Percentiles rank a stretch among this genome's conserved stretches.
Conservation (phyloP, 2,797 vertebrate species). For the Selene dorsalis region DNA sequence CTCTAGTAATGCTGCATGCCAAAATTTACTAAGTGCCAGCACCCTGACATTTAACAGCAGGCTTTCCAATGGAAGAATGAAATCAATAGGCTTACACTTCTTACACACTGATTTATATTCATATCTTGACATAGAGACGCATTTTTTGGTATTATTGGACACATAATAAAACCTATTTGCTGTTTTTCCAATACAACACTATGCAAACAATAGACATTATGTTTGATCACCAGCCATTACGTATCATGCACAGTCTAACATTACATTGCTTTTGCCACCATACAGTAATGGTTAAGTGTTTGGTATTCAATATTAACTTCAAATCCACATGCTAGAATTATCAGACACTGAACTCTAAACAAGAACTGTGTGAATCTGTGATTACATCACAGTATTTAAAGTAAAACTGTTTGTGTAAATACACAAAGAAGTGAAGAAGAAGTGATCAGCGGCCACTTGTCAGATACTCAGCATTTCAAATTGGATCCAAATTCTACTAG, state of each 20-base stretch:
- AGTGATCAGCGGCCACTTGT: background rate
- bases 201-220: constrained; percentile 32
- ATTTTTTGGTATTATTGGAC: constrained; percentile 53
- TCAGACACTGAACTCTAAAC: background rate
- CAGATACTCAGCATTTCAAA: background rate
- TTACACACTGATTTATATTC: constrained; percentile 61
- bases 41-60: constrained; percentile 57
- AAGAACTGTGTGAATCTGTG: background rate
- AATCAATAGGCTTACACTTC: constrained; percentile 69
- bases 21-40: constrained; percentile 64
- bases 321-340: background rate
- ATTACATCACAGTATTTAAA: background rate
- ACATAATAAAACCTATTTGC: constrained; percentile 33
- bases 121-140: constrained; percentile 62
- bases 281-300: background rate
- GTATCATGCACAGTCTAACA: constrained; percentile 8
- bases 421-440: background rate
- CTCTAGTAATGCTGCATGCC: constrained; percentile 31
- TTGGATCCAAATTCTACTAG: background rate
- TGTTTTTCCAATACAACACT: constrained; percentile 22
- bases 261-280: background rate
- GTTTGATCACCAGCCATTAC: constrained; percentile 31
- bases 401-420: background rate
- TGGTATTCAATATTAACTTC: constrained; percentile 13
- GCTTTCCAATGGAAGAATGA: constrained; percentile 46